Evolutionary conservation across 2,888 invertebrate species (phyloP).

Genomic region (Masnerella sp.): DNA sequence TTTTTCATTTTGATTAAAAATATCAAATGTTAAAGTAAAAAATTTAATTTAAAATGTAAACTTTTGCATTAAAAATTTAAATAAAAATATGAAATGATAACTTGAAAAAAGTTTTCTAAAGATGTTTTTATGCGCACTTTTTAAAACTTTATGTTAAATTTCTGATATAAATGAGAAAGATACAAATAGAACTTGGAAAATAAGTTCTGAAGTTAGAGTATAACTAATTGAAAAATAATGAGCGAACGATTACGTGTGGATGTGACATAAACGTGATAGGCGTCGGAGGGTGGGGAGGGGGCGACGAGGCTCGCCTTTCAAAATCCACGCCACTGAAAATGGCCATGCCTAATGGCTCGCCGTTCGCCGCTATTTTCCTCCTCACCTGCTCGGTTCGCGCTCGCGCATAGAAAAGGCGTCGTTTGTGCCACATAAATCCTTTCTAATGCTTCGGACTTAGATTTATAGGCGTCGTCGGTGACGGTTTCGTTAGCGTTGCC

Average conservation of each 20-base stretch:
- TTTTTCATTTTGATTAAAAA: too few relatives aligned
- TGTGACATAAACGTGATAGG: neutral
- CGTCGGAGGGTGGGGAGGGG: slow-evolving; percentile 9
- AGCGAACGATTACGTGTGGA: slow-evolving; percentile 18
- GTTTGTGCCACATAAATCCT: slow-evolving; percentile 59
- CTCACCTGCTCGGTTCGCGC: slow-evolving; percentile 42
- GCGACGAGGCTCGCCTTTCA: slow-evolving; percentile 53
- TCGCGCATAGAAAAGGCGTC: slow-evolving; percentile 56
- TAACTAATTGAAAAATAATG: too few relatives aligned
- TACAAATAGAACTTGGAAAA: too few relatives aligned
- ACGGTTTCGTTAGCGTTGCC: slow-evolving; percentile 51
- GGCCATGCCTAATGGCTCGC: slow-evolving; percentile 62
- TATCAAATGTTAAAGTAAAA: too few relatives aligned
- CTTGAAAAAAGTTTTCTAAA: too few relatives aligned
- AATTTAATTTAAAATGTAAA: too few relatives aligned
- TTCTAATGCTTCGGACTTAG: slow-evolving; percentile 52
- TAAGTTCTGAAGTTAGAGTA: too few relatives aligned
- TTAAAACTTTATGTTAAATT: too few relatives aligned
- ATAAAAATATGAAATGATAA: too few relatives aligned
- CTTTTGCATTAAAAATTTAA: too few relatives aligned
- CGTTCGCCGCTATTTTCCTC: slow-evolving; percentile 53
- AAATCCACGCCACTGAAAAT: slow-evolving; percentile 61
- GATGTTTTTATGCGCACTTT: too few relatives aligned
- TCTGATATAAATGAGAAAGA: too few relatives aligned
- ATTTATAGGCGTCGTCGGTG: slow-evolving; percentile 58